These are phyloP conservation scores for Leptosomus discolor DNA, from an alignment of 2,113 vertebrate species.

Conservation along the genomic window DNA sequence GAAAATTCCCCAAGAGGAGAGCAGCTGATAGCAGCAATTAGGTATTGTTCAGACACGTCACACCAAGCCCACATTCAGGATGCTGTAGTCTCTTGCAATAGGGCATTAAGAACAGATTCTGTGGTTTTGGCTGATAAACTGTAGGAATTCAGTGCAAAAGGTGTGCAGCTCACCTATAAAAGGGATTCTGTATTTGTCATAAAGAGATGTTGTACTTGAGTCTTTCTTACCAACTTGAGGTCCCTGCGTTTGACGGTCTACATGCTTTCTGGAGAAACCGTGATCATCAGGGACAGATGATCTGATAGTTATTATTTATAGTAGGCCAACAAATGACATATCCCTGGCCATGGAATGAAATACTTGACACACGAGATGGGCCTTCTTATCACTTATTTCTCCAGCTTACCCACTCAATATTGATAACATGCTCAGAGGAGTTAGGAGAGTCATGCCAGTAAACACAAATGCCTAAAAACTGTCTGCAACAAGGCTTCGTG, in stretches of 20 bases:
- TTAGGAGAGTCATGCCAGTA: not conserved
- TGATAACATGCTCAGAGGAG: not conserved
- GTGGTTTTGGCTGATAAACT: not conserved
- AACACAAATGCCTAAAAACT: conserved; percentile 6
- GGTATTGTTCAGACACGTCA: not conserved
- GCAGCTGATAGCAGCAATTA: not conserved
- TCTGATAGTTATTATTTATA: not conserved
- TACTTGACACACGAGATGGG: not conserved
- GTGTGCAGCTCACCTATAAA: not conserved
- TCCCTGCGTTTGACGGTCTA: not conserved
- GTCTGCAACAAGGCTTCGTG: not conserved
- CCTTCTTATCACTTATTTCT: not conserved
- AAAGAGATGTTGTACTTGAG: not conserved
- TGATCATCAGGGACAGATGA: not conserved
- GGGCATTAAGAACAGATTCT: not conserved
- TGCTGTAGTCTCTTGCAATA: not conserved
- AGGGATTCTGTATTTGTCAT: not conserved
- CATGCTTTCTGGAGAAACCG: not conserved
- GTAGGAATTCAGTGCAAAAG: not conserved
- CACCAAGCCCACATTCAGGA: not conserved
- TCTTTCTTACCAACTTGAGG: not conserved
- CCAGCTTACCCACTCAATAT: not conserved
- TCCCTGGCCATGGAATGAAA: not conserved
- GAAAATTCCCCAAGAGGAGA: not conserved
- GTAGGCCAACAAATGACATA: not conserved